Conservation (phyloP, 2,797 vertebrate genomes). For the Liasis olivaceus region DNA sequence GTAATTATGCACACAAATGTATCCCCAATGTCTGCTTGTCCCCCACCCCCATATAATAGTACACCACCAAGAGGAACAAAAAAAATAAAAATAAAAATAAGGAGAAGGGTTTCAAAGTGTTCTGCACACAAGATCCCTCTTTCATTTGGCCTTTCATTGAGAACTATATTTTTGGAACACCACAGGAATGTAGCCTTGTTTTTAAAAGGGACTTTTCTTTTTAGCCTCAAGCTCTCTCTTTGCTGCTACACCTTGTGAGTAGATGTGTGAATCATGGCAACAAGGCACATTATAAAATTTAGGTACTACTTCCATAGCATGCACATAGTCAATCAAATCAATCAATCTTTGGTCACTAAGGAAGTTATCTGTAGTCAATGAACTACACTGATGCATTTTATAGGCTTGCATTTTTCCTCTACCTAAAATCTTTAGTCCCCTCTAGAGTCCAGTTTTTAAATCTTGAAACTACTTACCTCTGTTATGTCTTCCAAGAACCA, state of each 20-base stretch:
- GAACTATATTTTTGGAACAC: slow-evolving; percentile 35
- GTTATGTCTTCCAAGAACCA: no score
- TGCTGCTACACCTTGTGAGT: not conserved
- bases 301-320: not conserved
- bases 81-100: not conserved
- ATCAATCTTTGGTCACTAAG: not conserved
- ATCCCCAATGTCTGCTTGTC: not conserved
- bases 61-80: not conserved
- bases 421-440: no score
- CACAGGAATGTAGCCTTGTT: slow-evolving; percentile 28
- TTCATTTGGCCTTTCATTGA: slow-evolving; percentile 26
- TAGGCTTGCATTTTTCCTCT: no score
- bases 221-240: not conserved
- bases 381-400: no score
- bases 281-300: not conserved
- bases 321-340: not conserved
- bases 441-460: no score
- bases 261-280: not conserved
- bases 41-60: not conserved
- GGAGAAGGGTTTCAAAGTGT: slow-evolving; percentile 22
- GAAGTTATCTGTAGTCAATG: not conserved
- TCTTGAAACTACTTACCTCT: no score
- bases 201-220: not conserved
- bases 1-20: slow-evolving; percentile 4
- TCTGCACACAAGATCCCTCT: slow-evolving; percentile 25